A percentile compares a stretch with the other conserved stretches of the same genome.
phyloP scores from a whole-genome alignment of 2,113 vertebrate genomes.

The Tinamus guttatus region DNA sequence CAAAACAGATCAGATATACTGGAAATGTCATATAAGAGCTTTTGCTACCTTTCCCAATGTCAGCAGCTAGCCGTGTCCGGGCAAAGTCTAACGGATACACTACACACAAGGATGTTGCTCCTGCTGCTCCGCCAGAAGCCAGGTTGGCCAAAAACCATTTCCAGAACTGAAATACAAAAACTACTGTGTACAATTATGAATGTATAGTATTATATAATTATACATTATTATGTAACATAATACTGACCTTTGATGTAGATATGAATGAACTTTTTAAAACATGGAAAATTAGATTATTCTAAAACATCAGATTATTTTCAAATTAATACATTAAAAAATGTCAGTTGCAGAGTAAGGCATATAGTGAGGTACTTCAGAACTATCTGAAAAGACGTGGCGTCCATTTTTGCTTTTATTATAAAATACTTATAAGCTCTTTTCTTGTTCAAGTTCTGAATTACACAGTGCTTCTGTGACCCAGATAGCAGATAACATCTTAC shows the following conservation, averaged over 20 bases:
- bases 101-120: conserved; percentile 69
- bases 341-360: background rate
- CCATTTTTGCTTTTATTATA: background rate
- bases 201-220: background rate
- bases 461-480: background rate
- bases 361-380: background rate
- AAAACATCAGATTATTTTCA: background rate
- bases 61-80: conserved; percentile 57
- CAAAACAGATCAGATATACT: background rate
- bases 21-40: background rate
- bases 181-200: background rate
- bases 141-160: conserved; percentile 70
- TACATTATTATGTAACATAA: background rate
- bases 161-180: conserved; percentile 60
- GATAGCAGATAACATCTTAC: background rate
- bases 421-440: background rate
- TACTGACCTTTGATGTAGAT: background rate
- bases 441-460: background rate
- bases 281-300: background rate
- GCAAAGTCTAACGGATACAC: conserved; percentile 67
- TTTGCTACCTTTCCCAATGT: conserved; percentile 63
- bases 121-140: conserved; percentile 70
- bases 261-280: background rate
- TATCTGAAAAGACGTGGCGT: background rate
- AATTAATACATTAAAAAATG: background rate